Evolutionary conservation across 2,888 invertebrate genomes (phyloP).

Genomic region (Hermaeophaga mercurialis): DNA sequence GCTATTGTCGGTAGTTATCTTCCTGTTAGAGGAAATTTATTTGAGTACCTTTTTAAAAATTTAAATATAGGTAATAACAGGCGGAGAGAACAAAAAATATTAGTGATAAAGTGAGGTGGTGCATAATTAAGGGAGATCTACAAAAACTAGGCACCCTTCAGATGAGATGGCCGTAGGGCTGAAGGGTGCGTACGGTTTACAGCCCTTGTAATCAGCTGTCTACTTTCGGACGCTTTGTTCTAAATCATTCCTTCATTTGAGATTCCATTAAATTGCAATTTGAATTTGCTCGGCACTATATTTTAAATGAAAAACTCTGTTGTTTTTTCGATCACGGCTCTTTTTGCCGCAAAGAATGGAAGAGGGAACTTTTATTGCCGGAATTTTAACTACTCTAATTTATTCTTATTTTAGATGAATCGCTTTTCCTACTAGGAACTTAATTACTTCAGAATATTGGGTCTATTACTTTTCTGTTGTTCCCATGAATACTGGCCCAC

Average conservation of each 20-base stretch:
- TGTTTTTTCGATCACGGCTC: background rate
- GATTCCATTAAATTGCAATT: constrained; percentile 1
- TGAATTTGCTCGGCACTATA: background rate
- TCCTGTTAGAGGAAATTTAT: background rate
- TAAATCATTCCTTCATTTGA: constrained; percentile 1
- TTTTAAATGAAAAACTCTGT: constrained; percentile 1
- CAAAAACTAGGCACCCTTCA: background rate
- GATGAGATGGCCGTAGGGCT: background rate
- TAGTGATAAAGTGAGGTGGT: background rate
- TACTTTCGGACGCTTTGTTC: constrained; percentile 1
- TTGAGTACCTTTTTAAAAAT: background rate
- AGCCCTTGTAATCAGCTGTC: constrained; percentile 1
- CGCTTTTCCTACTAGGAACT: background rate
- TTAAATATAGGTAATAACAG: background rate
- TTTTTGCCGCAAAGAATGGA: background rate
- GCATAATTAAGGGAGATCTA: background rate
- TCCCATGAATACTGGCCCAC: too few relatives aligned
- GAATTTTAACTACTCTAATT: background rate
- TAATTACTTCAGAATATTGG: background rate
- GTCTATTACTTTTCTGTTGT: too few relatives aligned
- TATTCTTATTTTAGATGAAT: background rate
- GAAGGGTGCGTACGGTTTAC: background rate
- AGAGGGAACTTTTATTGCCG: background rate
- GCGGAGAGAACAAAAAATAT: background rate
- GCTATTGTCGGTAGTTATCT: background rate